These are phyloP conservation scores for Grammomys dolichurus DNA, from an alignment of 2,113 vertebrate genomes.

Conservation along the genomic window DNA sequence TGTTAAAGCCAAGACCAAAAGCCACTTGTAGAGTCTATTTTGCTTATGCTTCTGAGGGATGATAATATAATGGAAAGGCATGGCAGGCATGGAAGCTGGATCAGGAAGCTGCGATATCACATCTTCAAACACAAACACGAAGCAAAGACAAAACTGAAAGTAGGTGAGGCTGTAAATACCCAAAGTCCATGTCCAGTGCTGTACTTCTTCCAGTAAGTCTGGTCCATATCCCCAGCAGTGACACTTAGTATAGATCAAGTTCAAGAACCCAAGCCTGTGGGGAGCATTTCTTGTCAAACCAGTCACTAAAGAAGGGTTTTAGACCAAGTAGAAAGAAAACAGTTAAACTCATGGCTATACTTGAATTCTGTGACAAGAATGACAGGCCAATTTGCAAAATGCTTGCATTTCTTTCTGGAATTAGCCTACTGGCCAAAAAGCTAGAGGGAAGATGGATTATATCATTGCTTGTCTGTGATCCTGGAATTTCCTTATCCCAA, in stretches of 20 bases:
- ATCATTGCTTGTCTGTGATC: conserved; percentile 61
- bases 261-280: background rate
- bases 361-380: conserved; percentile 28
- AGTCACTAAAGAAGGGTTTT: background rate
- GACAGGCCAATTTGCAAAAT: conserved; percentile 26
- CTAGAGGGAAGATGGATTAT: background rate
- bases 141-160: background rate
- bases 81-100: background rate
- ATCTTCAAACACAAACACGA: background rate
- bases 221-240: background rate
- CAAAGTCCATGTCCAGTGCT: background rate
- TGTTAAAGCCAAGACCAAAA: background rate
- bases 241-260: background rate
- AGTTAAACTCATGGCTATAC: conserved; percentile 40
- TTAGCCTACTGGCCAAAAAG: background rate
- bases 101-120: background rate
- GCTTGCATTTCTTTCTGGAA: background rate
- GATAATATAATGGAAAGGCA: background rate
- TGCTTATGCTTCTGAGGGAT: background rate
- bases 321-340: conserved; percentile 60
- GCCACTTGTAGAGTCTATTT: background rate
- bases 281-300: background rate
- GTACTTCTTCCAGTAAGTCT: background rate
- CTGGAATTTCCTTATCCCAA: conserved; percentile 46
- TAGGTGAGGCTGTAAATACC: background rate